These are phyloP conservation scores for Fratercula arctica DNA, from an alignment of 2,797 vertebrate genomes.

Conservation along the genomic window DNA sequence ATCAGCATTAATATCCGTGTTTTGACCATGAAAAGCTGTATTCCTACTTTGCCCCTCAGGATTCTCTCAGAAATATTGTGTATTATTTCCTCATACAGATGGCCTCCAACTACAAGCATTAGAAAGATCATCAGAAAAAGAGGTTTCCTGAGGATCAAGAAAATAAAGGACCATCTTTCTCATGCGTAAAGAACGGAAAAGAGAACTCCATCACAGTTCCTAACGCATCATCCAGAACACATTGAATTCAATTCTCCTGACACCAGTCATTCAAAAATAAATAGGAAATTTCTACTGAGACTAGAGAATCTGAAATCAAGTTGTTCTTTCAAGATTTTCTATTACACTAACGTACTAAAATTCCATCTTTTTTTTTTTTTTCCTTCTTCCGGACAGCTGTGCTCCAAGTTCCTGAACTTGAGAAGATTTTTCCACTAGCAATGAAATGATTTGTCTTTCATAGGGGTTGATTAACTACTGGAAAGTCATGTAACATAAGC, in stretches of 20 bases:
- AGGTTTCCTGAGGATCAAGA: neutral
- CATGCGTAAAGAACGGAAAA: neutral
- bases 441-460: neutral
- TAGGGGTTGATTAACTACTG: neutral
- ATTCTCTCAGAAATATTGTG: neutral
- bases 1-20: neutral
- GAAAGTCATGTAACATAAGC: neutral
- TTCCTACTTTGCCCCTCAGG: neutral
- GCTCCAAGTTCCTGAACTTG: neutral
- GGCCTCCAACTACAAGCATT: neutral
- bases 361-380: rapidly evolving
- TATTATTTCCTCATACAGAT: neutral
- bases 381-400: neutral
- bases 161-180: neutral
- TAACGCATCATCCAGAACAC: neutral
- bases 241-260: neutral
- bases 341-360: neutral
- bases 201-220: neutral
- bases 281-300: neutral
- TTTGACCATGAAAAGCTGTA: neutral
- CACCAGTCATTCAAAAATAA: neutral
- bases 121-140: neutral
- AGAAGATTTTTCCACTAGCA: neutral
- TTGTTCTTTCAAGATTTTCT: neutral
- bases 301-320: neutral